These are phyloP conservation scores for Tokudaia muenninki DNA, from an alignment of 2,797 vertebrate genomes.

Conservation along the genomic window DNA sequence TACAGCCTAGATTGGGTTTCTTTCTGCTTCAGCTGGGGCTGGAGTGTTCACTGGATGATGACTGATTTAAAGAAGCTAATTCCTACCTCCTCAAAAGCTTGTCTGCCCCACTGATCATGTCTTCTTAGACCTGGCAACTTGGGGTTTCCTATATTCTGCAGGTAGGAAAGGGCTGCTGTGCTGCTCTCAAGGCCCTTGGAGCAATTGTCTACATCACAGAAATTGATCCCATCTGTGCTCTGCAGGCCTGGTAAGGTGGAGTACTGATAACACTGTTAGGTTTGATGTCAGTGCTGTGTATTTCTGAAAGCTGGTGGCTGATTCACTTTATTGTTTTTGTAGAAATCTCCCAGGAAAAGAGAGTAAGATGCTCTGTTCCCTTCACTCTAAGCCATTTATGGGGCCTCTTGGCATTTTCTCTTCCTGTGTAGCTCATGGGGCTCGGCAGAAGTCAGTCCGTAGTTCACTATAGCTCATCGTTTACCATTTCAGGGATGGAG, in stretches of 20 bases:
- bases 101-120: not conserved
- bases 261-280: not conserved
- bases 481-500: not conserved
- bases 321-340: not conserved
- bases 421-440: not conserved
- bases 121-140: not conserved
- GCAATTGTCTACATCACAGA: constrained; percentile 98
- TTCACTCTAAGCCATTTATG: not conserved
- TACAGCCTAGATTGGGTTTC: not conserved
- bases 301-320: not conserved
- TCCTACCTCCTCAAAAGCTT: constrained; percentile 1
- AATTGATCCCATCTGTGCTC: constrained; percentile 99
- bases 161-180: constrained; percentile 99
- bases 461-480: not conserved
- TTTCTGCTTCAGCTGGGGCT: constrained; percentile 43
- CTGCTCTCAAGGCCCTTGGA: constrained; percentile 97
- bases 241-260: constrained; percentile 95
- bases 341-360: constrained; percentile 1
- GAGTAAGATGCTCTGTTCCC: not conserved
- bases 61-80: constrained; percentile 21
- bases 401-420: constrained; percentile 10
- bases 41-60: not conserved
- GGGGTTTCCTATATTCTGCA: constrained; percentile 76
- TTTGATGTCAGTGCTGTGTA: not conserved
- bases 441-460: not conserved